Evolutionary conservation across 2,113 vertebrate species (phyloP).

Genomic region (Sinosuthora webbiana): DNA sequence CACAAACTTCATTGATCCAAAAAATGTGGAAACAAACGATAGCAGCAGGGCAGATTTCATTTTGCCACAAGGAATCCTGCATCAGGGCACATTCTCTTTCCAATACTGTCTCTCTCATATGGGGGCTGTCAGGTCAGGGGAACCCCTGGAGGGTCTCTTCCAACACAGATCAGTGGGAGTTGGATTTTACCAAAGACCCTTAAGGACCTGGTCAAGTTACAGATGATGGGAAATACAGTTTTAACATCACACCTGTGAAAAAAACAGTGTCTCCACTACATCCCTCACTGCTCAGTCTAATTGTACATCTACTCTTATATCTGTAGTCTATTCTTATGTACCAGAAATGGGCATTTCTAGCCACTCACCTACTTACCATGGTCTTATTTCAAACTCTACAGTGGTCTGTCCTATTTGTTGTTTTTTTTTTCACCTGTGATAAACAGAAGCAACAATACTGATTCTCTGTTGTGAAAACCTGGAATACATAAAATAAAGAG

Average conservation of each 20-base stretch:
- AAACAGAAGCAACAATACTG: neutral
- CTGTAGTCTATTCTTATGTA: neutral
- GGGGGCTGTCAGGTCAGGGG: neutral
- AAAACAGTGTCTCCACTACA: neutral
- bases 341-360: neutral
- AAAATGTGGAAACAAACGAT: accelerated
- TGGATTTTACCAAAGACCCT: neutral
- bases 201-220: neutral
- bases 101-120: accelerated
- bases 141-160: neutral
- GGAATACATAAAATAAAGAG: slow-evolving; percentile 3
- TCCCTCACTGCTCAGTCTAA: neutral
- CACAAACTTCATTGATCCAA: neutral
- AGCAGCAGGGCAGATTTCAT: neutral
- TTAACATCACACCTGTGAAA: neutral
- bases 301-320: neutral
- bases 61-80: neutral
- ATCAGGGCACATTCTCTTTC: neutral
- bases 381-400: neutral
- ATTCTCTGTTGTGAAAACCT: slow-evolving; percentile 10
- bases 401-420: neutral
- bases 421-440: neutral
- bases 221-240: neutral
- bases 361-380: neutral
- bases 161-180: accelerated